These are phyloP conservation scores for Bombus haemorrhoidalis DNA, from an alignment of 1,140 invertebrate genomes.

Conservation along the genomic window DNA sequence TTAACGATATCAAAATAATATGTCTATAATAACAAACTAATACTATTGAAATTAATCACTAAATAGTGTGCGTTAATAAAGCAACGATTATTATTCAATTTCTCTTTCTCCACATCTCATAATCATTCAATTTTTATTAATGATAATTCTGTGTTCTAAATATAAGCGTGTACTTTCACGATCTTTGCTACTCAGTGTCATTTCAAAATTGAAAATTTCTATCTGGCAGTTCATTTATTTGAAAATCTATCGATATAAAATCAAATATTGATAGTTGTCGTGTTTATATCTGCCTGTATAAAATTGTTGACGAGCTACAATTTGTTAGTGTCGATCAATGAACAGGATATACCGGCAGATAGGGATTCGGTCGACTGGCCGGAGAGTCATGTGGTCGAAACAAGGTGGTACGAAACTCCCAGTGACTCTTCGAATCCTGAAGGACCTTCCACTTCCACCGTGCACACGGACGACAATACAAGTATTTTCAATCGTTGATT, in stretches of 20 bases:
- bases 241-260: background rate
- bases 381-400: constrained; percentile 26
- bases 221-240: background rate
- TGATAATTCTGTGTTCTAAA: background rate
- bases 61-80: no score
- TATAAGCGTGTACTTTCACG: background rate
- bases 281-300: background rate
- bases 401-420: constrained; percentile 31
- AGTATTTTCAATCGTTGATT: constrained; percentile 48
- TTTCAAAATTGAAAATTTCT: background rate
- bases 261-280: background rate
- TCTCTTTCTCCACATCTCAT: no score
- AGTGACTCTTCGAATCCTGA: constrained; percentile 38
- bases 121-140: no score
- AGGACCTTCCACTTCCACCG: constrained; percentile 56
- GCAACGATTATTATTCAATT: no score
- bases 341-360: constrained; percentile 17
- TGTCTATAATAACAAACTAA: no score
- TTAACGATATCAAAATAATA: no score
- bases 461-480: constrained; percentile 17
- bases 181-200: background rate
- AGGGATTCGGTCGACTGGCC: constrained; percentile 29
- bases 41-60: no score
- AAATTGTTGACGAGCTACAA: background rate
- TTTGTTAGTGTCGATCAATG: constrained; percentile 43